Conservation (phyloP, 2,113 vertebrate species). For the Scomber japonicus region DNA sequence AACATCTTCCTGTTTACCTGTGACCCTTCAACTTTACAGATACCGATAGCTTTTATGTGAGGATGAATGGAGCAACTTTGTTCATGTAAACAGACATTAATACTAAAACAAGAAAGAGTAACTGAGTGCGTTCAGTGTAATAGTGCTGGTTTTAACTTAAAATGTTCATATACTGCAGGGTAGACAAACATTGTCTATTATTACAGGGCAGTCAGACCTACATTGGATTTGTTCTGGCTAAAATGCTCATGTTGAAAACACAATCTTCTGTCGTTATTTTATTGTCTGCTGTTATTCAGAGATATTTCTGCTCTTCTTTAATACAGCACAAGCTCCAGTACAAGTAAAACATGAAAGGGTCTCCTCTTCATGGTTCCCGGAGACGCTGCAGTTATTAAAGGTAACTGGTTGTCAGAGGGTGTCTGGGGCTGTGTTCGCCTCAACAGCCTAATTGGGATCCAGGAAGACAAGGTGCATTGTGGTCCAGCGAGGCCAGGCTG, state of each 20-base stretch:
- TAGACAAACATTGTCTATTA: neutral
- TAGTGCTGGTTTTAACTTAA: conserved; percentile 4
- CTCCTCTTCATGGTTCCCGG: neutral
- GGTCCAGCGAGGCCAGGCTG: conserved; percentile 7
- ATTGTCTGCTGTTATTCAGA: neutral
- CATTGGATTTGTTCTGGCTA: neutral
- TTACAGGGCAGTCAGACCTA: neutral
- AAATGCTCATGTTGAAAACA: conserved; percentile 1
- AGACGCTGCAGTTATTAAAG: conserved; percentile 18
- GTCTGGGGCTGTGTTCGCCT: conserved; percentile 7
- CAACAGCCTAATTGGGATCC: conserved; percentile 52
- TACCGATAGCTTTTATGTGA: conserved; percentile 21
- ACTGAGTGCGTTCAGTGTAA: neutral
- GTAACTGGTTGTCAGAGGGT: conserved; percentile 38
- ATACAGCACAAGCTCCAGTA: neutral
- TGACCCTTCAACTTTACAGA: conserved; percentile 7
- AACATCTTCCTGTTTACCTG: conserved; percentile 65
- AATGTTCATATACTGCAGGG: neutral
- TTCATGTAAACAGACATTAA: neutral
- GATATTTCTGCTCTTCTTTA: conserved; percentile 17
- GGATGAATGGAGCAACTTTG: conserved; percentile 2
- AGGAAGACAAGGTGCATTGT: conserved; percentile 38
- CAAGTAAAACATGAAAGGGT: conserved; percentile 36
- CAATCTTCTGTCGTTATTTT: neutral
- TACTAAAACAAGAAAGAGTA: neutral